Percentiles rank a stretch among this genome's conserved stretches.
phyloP scores from a whole-genome alignment of 2,113 vertebrate genomes.

The Nothobranchius kuhntae region DNA sequence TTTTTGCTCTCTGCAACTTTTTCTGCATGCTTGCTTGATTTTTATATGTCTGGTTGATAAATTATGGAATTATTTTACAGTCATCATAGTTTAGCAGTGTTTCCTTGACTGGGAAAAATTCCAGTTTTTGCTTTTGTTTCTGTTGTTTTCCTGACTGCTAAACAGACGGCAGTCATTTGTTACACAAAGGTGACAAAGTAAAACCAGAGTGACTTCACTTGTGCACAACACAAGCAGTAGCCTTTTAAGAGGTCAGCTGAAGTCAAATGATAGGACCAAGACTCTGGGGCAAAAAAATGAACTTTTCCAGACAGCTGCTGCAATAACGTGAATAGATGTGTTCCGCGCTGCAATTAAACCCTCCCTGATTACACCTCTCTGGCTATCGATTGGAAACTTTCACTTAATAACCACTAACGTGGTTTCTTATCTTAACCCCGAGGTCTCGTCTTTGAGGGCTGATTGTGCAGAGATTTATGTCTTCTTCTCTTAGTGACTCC shows the following conservation, averaged over 20 bases:
- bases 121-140: not conserved
- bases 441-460: constrained; percentile 69
- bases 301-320: constrained; percentile 73
- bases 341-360: constrained; percentile 82
- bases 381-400: constrained; percentile 81
- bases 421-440: constrained; percentile 80
- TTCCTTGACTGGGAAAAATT: no score
- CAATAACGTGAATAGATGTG: constrained; percentile 81
- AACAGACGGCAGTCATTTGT: constrained; percentile 6
- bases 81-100: no score
- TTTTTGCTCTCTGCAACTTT: constrained; percentile 37
- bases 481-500: constrained; percentile 64
- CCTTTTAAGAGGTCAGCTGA: constrained; percentile 52
- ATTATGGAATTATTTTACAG: not conserved
- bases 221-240: constrained; percentile 20
- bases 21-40: constrained; percentile 12
- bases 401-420: constrained; percentile 82
- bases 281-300: constrained; percentile 64
- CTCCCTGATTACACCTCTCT: constrained; percentile 79
- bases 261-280: constrained; percentile 41
- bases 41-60: constrained; percentile 1
- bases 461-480: constrained; percentile 75
- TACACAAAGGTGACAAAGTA: constrained; percentile 31
- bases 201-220: constrained; percentile 54
- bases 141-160: not conserved